Evolutionary conservation across 2,888 invertebrate species (phyloP).

Genomic region (Leucophenga maculata): DNA sequence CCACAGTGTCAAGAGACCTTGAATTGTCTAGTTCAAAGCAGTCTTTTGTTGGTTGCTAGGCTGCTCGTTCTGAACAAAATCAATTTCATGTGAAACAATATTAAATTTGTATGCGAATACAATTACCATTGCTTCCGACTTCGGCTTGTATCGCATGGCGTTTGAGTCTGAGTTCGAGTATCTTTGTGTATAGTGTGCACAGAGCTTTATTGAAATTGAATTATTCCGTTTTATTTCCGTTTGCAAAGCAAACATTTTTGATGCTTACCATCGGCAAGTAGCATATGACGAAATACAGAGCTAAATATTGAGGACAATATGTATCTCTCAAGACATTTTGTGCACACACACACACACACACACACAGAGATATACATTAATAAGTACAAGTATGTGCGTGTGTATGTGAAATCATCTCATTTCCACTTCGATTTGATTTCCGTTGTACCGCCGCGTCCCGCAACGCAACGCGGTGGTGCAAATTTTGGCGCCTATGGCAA

Average conservation of each 20-base stretch:
- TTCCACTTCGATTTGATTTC: conserved; percentile 30
- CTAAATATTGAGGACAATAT: background rate
- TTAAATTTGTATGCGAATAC: conserved; percentile 64
- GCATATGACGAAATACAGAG: conserved; percentile 46
- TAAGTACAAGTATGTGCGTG: conserved; percentile 16
- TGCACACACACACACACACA: conserved; percentile 1
- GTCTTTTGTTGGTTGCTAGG: too few relatives aligned
- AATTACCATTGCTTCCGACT: conserved; percentile 64
- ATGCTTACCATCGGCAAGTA: conserved; percentile 40
- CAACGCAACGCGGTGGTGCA: background rate
- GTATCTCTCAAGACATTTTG: conserved; percentile 12
- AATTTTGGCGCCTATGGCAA: conserved; percentile 17
- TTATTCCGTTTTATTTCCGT: conserved; percentile 67
- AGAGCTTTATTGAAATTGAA: conserved; percentile 56
- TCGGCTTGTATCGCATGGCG: conserved; percentile 29
- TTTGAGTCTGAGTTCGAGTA: conserved; percentile 25
- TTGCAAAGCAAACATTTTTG: conserved; percentile 29
- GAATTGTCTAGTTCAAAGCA: background rate
- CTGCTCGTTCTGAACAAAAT: conserved; percentile 42
- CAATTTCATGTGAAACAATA: conserved; percentile 58
- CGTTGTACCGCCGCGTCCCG: background rate
- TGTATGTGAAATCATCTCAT: conserved; percentile 25
- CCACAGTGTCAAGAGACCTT: too few relatives aligned
- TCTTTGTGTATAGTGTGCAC: conserved; percentile 48
- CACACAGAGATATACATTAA: background rate